These are phyloP conservation scores for Proteles cristata DNA, from an alignment of 2,113 vertebrate species.

Conservation along the genomic window DNA sequence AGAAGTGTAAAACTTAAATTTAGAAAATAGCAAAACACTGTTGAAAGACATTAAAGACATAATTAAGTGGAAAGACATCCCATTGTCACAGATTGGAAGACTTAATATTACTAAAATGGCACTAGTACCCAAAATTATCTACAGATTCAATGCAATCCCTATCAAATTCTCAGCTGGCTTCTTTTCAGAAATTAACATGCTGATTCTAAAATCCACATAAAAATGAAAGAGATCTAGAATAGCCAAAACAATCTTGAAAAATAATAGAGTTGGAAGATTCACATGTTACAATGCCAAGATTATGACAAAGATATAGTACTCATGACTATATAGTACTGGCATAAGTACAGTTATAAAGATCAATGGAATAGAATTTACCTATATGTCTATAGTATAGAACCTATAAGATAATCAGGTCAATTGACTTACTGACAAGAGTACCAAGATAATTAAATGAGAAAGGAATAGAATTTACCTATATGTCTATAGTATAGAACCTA, in stretches of 20 bases:
- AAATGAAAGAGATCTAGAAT: constrained; percentile 10
- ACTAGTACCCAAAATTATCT: not conserved
- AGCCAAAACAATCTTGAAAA: constrained; percentile 33
- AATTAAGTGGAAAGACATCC: not conserved
- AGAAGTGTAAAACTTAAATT: constrained; percentile 8
- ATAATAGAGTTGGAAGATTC: not conserved
- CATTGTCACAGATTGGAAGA: not conserved
- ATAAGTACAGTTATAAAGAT: not conserved
- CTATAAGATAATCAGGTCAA: not conserved
- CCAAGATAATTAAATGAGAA: not conserved
- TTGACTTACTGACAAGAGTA: not conserved
- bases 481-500: not conserved
- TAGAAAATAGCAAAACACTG: constrained; percentile 24
- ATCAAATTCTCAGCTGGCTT: not conserved
- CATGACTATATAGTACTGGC: not conserved
- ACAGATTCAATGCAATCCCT: not conserved
- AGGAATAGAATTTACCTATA: not conserved
- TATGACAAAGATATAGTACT: not conserved
- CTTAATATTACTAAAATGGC: not conserved
- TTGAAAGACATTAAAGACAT: constrained; percentile 4
- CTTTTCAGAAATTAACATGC: constrained; percentile 24
- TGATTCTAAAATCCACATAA: not conserved
- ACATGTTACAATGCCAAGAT: not conserved
- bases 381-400: not conserved
- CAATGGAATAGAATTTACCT: not conserved